Base-by-base conservation (phyloP, 1,140 invertebrate genomes). In the Lineus longissimus region DNA sequence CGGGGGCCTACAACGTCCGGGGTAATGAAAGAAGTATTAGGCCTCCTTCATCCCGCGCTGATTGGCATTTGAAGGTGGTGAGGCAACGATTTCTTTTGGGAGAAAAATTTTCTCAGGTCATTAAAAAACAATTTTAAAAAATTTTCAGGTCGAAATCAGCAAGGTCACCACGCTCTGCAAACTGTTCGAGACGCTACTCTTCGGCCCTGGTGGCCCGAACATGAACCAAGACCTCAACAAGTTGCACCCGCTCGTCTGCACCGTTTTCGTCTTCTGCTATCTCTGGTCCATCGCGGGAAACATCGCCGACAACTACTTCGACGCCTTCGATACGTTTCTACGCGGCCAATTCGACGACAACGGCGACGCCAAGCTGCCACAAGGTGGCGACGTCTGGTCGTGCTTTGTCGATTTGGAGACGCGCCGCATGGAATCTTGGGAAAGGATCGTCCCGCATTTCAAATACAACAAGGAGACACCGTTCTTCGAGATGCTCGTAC, bases 271-370 rank as follows among this genome's bases (percentile, higher is more conserved):
- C 51, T 90, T 91, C 73, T 85, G 86, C 22, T 91, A 89, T 72
- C 75, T 92, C 1, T 95, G 93, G 93, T 84, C 87, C 1, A 76
- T 94, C 6, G 91, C 91, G 31, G 91, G 91, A 0, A 94, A 93
- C 78, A 83, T 92, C 1, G 78, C 85, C 1, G 90, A 93, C 68
- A 74, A 70, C 0, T 87, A 88, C 57, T 86, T 88, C 64, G 85
- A 87, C 31, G 77, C 82, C 9, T 90, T 91, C 71, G 91, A 93
- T 74, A 81, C 83, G 4, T 87, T 87, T 72, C 82, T 90, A 2
- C 84, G 86, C 65, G 76, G 85, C 36, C 87, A 88, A 73, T 91
- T 92, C 77, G 87, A 89, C 27, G 85, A 87, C 1, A 85, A 87
- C 72, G 81, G 83, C 22, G 87, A 90, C 74, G 86, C 87, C 45